Evolutionary conservation across 1,140 invertebrate genomes (phyloP), one percentile per base, ranked within the genome.

Genomic region (Chrysomallon squamiferum): DNA sequence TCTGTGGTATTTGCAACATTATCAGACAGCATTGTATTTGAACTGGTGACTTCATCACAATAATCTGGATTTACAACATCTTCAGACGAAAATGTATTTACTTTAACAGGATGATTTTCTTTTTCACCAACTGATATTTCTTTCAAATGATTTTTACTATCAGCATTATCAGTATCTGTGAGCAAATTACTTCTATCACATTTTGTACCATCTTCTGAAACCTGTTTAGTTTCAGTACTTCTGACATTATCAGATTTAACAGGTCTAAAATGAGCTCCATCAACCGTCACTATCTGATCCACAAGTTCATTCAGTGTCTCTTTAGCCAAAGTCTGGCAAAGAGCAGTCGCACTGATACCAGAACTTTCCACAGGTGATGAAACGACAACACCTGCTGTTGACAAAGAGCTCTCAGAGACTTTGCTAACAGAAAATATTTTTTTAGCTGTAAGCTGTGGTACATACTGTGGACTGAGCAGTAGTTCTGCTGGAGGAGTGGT

Each of bases 391-490:
- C 45, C 33, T 2, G 60, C 20, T 4, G 62, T 59, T 22, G 74
- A 62, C 7, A 62, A 41, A 4, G 62, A 35, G 22, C 29, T 38
- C 30, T 72, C 68, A 30, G 30, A 45, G 29, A 81, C 81, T 60
- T 72, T 68, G 43, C 74, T 80, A 15, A 83, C 81, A 41, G 78
- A 80, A 54, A 83, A 82, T 33, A 82, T 75, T 65, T 83, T 82
- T 62, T 79, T 78, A 43, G 78, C 79, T 66, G 75, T 77, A 7
- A 71, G 75, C 30, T 69, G 72, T 15, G 66, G 69, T 62, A 68
- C 74, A 50, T 80, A 83, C 62, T 83, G 81, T 13, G 79, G 81
- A 66, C 78, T 79, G 6, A 81, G 63, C 11, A 83, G 57, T 9
- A 81, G 62, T 49, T 79, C 72, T 6, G 63, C 69, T 32, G 78